Evolutionary conservation across 2,797 vertebrate species (phyloP).

Genomic region (Cyclopterus lumpus): DNA sequence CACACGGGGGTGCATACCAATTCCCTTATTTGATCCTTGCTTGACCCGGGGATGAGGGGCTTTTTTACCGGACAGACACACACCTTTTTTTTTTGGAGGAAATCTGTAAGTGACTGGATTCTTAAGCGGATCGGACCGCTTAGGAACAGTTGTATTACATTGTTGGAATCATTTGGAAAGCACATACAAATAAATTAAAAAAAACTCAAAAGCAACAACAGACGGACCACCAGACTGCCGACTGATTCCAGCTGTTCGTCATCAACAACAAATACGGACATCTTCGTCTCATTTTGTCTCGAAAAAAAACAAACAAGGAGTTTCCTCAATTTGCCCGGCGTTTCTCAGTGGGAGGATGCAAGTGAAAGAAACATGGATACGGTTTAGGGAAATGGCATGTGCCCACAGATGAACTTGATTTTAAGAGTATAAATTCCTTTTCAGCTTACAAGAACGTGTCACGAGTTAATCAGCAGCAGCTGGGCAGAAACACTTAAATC

Average conservation of each 20-base stretch:
- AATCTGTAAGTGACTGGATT: not conserved
- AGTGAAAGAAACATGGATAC: not conserved
- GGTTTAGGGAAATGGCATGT: not conserved
- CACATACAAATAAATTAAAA: not conserved
- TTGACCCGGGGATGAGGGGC: not conserved
- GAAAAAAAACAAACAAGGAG: not conserved
- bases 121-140: not conserved
- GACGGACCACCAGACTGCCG: not conserved
- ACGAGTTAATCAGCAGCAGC: constrained; percentile 40
- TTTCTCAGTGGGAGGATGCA: not conserved
- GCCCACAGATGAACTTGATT: constrained; percentile 1
- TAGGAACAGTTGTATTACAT: not conserved
- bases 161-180: not conserved
- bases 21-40: not conserved
- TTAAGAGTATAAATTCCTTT: constrained; percentile 23
- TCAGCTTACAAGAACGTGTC: constrained; percentile 25
- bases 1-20: not conserved
- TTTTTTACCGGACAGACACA: not conserved
- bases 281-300: not conserved
- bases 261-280: not conserved
- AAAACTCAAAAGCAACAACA: not conserved
- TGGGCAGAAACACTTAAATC: constrained; percentile 5
- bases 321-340: not conserved
- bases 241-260: not conserved
- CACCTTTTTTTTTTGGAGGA: not conserved